Evolutionary conservation across 2,888 invertebrate species (phyloP).

Genomic region (Ennomos erosarius): DNA sequence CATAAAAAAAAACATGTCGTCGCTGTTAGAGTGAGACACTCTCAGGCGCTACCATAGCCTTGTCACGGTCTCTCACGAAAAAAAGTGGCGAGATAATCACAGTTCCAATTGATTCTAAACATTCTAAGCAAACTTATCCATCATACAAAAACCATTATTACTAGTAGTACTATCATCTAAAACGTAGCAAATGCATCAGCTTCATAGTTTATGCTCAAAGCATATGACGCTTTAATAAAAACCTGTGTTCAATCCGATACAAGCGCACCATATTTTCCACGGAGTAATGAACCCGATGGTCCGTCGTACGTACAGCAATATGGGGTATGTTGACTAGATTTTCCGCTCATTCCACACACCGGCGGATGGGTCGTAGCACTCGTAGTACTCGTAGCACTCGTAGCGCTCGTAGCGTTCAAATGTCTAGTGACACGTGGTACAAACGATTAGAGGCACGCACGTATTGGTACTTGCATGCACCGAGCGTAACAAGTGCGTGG

Average conservation of each 20-base stretch:
- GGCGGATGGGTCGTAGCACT: slow-evolving; percentile 20
- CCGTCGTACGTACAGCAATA: slow-evolving; percentile 11
- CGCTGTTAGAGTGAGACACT: no score
- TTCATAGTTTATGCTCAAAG: background rate
- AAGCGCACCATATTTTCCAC: slow-evolving; percentile 3
- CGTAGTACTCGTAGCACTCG: slow-evolving; percentile 19
- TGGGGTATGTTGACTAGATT: slow-evolving; percentile 31
- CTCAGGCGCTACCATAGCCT: no score
- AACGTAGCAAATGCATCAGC: no score
- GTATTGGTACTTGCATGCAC: slow-evolving; percentile 12
- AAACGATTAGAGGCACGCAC: slow-evolving; percentile 47
- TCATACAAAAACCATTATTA: no score
- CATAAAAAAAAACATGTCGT: no score
- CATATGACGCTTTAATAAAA: background rate
- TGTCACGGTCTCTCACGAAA: no score
- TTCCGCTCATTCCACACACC: slow-evolving; percentile 32
- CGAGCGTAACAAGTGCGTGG: background rate
- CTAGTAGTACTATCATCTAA: no score
- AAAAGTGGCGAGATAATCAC: no score
- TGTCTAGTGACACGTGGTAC: slow-evolving; percentile 43
- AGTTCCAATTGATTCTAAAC: no score
- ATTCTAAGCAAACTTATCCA: no score
- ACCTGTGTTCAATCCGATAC: background rate
- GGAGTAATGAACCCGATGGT: slow-evolving; percentile 12
- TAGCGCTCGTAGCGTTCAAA: slow-evolving; percentile 21